These are phyloP conservation scores for Holacanthella duospinosa DNA, from an alignment of 2,888 invertebrate species.

Conservation along the genomic window DNA sequence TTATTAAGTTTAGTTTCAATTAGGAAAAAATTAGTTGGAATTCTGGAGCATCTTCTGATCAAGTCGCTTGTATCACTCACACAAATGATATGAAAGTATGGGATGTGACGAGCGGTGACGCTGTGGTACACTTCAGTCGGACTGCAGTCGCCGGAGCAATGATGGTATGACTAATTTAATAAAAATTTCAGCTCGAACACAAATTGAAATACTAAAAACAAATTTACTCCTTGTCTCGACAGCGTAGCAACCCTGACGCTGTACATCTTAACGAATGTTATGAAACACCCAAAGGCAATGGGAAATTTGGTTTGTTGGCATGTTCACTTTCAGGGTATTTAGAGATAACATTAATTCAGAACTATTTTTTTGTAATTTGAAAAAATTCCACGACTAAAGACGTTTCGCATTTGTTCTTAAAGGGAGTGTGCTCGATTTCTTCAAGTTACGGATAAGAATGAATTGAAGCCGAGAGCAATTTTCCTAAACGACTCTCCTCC, in stretches of 20 bases:
- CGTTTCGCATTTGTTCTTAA: neutral
- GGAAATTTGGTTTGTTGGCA: constrained; percentile 11
- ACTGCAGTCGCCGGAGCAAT: constrained; percentile 49
- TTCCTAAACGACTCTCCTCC: neutral
- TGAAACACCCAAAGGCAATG: neutral
- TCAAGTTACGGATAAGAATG: neutral
- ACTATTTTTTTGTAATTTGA: no score
- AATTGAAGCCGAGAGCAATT: neutral
- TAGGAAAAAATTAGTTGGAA: neutral
- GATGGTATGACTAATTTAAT: constrained; percentile 25
- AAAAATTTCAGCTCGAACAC: neutral
- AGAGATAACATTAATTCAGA: neutral
- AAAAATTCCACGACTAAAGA: no score
- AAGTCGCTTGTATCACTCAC: constrained; percentile 57
- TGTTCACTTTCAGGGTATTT: constrained; percentile 17
- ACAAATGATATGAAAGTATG: constrained; percentile 61
- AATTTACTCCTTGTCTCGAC: neutral
- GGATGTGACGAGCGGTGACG: constrained; percentile 53
- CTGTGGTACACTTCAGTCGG: constrained; percentile 50
- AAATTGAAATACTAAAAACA: neutral
- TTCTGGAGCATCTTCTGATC: constrained; percentile 9
- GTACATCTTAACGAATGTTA: constrained; percentile 23
- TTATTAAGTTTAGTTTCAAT: neutral
- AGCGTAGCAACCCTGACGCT: constrained; percentile 28
- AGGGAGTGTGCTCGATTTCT: constrained; percentile 21